These are phyloP conservation scores for Temnothorax curvispinosus DNA, from an alignment of 1,140 invertebrate genomes.

Conservation along the genomic window DNA sequence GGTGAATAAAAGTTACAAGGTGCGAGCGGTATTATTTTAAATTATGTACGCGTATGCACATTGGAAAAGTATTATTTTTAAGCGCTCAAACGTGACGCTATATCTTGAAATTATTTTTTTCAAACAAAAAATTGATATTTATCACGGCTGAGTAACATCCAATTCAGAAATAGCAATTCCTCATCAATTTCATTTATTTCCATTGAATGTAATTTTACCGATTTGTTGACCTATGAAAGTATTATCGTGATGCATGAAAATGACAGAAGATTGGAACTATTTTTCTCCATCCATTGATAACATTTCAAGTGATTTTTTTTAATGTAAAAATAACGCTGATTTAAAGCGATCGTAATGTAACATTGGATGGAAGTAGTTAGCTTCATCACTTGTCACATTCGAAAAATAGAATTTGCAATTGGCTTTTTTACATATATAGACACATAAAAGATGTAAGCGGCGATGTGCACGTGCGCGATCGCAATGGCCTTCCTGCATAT, in stretches of 20 bases:
- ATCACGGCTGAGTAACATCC: background rate
- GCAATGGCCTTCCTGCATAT: conserved; percentile 45
- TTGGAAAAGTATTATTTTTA: background rate
- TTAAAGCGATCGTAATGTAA: background rate
- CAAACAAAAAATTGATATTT: background rate
- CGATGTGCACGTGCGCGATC: background rate
- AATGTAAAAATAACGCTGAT: background rate
- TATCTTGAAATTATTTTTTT: background rate
- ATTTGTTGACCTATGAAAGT: background rate
- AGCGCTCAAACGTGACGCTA: background rate
- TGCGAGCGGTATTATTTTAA: background rate
- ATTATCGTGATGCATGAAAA: background rate
- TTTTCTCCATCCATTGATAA: background rate
- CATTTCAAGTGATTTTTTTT: background rate
- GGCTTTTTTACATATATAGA: background rate
- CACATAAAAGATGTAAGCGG: conserved; percentile 29
- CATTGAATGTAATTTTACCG: background rate
- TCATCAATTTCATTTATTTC: background rate
- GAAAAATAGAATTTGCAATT: conserved; percentile 18
- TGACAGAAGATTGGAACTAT: background rate
- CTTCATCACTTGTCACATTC: background rate
- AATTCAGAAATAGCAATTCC: background rate
- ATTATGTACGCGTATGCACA: background rate
- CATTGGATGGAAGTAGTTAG: background rate
- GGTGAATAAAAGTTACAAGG: background rate